Percentiles rank a stretch among this genome's conserved stretches.
These are phyloP conservation scores for Conus betulinus DNA, from an alignment of 1,140 invertebrate species.

Conservation along the genomic window DNA sequence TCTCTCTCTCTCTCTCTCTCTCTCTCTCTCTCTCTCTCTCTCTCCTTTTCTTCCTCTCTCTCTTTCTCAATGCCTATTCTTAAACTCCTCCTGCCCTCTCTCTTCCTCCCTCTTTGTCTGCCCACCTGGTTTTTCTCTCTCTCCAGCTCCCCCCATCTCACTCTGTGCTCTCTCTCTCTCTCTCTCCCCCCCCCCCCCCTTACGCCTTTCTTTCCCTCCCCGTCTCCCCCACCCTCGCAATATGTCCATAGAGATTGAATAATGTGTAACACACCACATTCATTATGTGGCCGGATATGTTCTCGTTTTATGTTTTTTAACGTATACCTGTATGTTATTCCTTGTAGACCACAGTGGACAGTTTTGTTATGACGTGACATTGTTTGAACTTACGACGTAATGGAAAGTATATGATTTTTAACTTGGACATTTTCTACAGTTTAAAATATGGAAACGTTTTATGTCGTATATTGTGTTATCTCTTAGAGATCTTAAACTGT, in stretches of 20 bases:
- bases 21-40: not conserved
- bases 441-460: too few relatives aligned
- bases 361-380: too few relatives aligned
- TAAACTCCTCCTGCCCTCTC: not conserved
- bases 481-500: too few relatives aligned
- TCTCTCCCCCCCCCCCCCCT: constrained; percentile 87
- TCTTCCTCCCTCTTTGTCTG: not conserved
- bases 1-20: not conserved
- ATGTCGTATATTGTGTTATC: too few relatives aligned
- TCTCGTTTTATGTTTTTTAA: too few relatives aligned
- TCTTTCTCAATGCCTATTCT: not conserved
- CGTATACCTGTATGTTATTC: too few relatives aligned
- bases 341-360: too few relatives aligned
- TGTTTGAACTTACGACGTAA: too few relatives aligned
- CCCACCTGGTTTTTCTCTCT: not conserved
- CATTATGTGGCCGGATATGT: too few relatives aligned
- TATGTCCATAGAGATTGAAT: constrained; percentile 61
- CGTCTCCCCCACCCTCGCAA: constrained; percentile 91
- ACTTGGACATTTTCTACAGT: too few relatives aligned
- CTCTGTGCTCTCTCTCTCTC: constrained; percentile 76
- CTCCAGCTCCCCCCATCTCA: not conserved
- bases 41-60: not conserved
- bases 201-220: constrained; percentile 86
- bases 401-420: too few relatives aligned
- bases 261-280: too few relatives aligned